Evolutionary conservation across 2,797 vertebrate genomes (phyloP), one percentile per base, ranked within the genome.

Genomic region (Microcaecilia unicolor): DNA sequence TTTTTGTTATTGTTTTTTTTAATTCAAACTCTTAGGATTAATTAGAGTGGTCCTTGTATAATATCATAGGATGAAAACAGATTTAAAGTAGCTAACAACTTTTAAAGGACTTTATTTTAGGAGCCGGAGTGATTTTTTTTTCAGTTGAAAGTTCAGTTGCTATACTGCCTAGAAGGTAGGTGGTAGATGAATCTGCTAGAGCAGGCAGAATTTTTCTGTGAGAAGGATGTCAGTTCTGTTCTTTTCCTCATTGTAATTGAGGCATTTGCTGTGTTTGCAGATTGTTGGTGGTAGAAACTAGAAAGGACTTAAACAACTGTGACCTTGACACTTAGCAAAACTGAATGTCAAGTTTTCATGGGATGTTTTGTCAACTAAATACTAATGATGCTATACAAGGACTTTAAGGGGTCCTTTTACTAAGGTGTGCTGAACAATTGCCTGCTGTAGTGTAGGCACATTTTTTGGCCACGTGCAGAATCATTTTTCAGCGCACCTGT

Each of bases 1-100:
- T n/a, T n/a, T 44, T 55, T n/a, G n/a, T n/a, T n/a, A n/a, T n/a
- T n/a, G n/a, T n/a, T n/a, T n/a, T n/a, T n/a, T n/a, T n/a, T n/a
- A n/a, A 52, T 52, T 48, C 45, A 6, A 57, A 58, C 48, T 39
- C 58, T 63, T 60, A 67, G 65, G 70, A 76, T 61, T 72, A 73
- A 74, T 74, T 67, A 61, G 67, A 70, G 55, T 60, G 59, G 36
- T 24, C 67, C 37, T 66, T 58, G 67, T 66, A 67, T 64, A 58
- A 70, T 67, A 68, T 65, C 8, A 3, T 55, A 24, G 40, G 55
- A 47, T 73, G 63, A 67, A 49, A 72, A 11, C 43, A 55, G 61
- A 50, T 68, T 70, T 44, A 68, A 64, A 55, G 60, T 66, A 67
- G 63, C 45, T 63, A 52, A 51, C 60, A 36, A 19, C 34, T 60